phyloP scores from a whole-genome alignment of 37 sponge, comb jelly and placozoan species.

The Aplysina aerophoba region DNA sequence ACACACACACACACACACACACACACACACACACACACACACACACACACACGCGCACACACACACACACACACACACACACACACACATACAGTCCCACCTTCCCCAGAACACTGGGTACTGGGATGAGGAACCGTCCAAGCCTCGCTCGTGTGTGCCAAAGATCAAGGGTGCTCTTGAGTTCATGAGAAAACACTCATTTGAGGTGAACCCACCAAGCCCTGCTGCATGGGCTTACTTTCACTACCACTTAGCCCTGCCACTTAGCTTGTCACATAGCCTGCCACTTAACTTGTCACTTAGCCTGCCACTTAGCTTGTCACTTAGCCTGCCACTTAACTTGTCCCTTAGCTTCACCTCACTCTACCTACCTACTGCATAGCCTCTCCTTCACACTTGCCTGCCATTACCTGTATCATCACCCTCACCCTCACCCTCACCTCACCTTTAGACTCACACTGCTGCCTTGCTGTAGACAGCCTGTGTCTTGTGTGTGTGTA shows the following conservation, averaged over 20 bases:
- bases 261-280: no score
- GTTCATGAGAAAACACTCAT: constrained; percentile 86
- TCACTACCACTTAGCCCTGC: no score
- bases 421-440: background rate
- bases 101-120: background rate
- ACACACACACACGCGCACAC: background rate
- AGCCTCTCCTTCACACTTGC: background rate
- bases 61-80: background rate
- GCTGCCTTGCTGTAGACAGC: background rate
- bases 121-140: constrained; percentile 33
- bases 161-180: constrained; percentile 90
- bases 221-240: no score
- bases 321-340: no score
- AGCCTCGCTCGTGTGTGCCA: constrained; percentile 50
- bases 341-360: no score
- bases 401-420: background rate
- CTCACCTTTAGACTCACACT: background rate
- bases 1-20: no score
- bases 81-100: constrained; percentile 3
- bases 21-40: background rate
- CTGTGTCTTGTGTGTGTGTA: background rate
- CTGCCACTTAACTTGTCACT: no score
- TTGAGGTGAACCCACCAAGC: constrained; percentile 77
- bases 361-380: background rate
- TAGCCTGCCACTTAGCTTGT: no score